Evolutionary conservation across 2,113 vertebrate species (phyloP).

Genomic region (Nanorana parkeri): DNA sequence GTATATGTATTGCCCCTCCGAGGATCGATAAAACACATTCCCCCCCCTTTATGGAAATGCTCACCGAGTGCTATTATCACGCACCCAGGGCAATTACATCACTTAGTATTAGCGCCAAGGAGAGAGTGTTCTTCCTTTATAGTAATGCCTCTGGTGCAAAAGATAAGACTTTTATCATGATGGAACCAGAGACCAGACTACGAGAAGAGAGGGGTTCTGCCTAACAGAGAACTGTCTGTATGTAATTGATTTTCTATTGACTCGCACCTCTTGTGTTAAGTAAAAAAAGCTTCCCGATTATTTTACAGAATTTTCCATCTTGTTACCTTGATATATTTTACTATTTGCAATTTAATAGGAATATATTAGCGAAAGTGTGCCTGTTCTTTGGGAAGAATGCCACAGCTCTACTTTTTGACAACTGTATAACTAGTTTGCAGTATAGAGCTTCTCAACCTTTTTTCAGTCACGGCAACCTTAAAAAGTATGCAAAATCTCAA

Average conservation of each 20-base stretch:
- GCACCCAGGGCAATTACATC: slow-evolving; percentile 35
- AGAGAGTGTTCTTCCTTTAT: background rate
- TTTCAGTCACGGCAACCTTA: no score
- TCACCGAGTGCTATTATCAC: background rate
- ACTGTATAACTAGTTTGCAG: no score
- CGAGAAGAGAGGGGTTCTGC: slow-evolving; percentile 4
- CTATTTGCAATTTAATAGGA: no score
- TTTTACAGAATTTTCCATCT: no score
- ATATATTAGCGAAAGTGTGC: no score
- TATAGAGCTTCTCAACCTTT: no score
- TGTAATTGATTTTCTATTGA: background rate
- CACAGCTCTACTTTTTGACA: no score
- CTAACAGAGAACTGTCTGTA: slow-evolving; percentile 13
- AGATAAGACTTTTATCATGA: slow-evolving; percentile 46
- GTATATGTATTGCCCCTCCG: background rate
- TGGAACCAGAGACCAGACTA: slow-evolving; percentile 15
- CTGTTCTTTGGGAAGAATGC: no score
- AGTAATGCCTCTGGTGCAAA: background rate
- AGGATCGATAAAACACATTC: slow-evolving; percentile 25
- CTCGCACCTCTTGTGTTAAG: no score
- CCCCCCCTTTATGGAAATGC: background rate
- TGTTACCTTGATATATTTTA: no score
- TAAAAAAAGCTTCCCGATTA: no score
- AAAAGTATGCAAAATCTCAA: no score
- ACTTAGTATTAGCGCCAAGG: slow-evolving; percentile 30